These are phyloP conservation scores for Peromyscus nudipes DNA, from an alignment of 2,797 vertebrate species.

Conservation along the genomic window DNA sequence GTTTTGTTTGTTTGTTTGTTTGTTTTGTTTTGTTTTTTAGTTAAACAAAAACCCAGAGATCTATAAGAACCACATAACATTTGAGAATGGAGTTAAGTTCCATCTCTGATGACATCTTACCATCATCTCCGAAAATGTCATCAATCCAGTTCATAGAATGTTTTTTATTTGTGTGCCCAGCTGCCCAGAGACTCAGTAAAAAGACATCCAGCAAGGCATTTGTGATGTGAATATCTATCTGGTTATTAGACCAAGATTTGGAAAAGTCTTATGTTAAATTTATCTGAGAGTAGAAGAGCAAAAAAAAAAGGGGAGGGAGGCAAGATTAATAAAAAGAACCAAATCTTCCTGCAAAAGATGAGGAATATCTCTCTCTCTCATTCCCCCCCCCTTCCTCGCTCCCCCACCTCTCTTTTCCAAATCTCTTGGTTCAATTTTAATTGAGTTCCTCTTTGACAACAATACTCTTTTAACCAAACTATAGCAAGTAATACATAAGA, in stretches of 20 bases:
- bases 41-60: not conserved
- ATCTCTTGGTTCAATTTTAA: not conserved
- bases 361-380: not conserved
- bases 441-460: not conserved
- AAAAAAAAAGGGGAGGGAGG: not conserved
- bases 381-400: not conserved
- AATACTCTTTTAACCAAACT: not conserved
- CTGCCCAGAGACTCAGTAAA: not conserved
- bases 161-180: not conserved
- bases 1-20: not conserved
- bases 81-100: not conserved
- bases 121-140: not conserved
- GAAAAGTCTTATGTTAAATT: not conserved
- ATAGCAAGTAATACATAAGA: not conserved
- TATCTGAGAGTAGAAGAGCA: not conserved
- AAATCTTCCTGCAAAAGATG: not conserved
- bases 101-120: not conserved
- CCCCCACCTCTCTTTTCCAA: not conserved
- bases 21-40: not conserved
- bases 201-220: not conserved
- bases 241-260: not conserved
- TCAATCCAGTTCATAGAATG: not conserved
- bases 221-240: not conserved
- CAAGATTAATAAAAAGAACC: not conserved
- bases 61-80: conserved; percentile 30